Base-by-base conservation (phyloP, 2,888 invertebrate genomes). In the Autographa gamma region DNA sequence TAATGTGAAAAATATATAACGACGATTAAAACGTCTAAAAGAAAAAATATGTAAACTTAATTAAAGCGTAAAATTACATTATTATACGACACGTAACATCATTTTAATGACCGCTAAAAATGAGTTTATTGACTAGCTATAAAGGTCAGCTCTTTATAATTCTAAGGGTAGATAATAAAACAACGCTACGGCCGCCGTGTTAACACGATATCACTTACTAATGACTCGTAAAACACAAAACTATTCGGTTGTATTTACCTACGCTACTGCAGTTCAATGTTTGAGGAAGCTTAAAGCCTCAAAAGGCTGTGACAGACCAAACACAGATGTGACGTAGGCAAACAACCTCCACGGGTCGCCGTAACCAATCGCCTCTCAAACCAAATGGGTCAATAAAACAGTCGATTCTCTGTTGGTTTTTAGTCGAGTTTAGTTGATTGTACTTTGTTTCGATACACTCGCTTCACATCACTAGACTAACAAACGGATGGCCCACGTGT, bases 271-370 rank as follows among this genome's bases (percentile, higher is more conserved):
- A 87, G 87, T 87, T 87, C 89, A 87, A 88, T 93, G 90, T 92
- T 92, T 92, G 89, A 89, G 86, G 88, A 89, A 90, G 93, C 92
- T 92, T 90, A 91, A 89, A 88, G 88, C 89, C 89, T 93, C 90
- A 89, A 93, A 91, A 92, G 90, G 89, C 91, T 91, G 91, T 91
- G 92, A 92, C 93, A 92, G 91, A 87, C 89, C 93, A 93, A 94
- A 94, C 93, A 95, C 94, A 94, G 93, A 93, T 93, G 94, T 89
- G 92, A 91, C 90, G 89, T 89, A 86, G 71, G 89, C 92, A 94
- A 93, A 95, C 92, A 93, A 82, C 81, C 84, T 82, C 82, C 80
- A 81, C 76, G 82, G 83, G 81, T 86, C 90, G 85, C 89, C 89
- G 90, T 90, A 89, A 90, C 92, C 89, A 90, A 92, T 92, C 89